Conservation (phyloP, 2,113 vertebrate species). For the Siniperca knerii region DNA sequence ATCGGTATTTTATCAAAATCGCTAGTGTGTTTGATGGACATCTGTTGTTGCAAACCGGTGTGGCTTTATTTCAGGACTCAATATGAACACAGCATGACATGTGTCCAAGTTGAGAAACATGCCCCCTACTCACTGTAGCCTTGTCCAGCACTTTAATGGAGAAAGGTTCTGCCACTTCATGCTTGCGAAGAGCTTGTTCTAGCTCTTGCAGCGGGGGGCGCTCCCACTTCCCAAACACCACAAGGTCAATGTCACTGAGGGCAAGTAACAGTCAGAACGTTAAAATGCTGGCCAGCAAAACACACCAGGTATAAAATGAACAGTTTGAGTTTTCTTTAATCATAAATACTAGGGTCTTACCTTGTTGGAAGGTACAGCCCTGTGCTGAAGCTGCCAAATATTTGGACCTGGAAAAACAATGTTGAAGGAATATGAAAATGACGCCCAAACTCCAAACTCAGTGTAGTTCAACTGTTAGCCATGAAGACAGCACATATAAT, state of each 20-base stretch:
- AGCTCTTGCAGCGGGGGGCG: slow-evolving; percentile 93
- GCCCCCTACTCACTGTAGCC: slow-evolving; percentile 89
- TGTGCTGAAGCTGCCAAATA: slow-evolving; percentile 99
- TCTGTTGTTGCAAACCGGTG: background rate
- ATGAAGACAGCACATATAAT: no score
- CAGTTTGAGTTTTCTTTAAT: background rate
- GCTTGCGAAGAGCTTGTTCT: slow-evolving; percentile 95
- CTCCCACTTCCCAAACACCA: slow-evolving; percentile 98
- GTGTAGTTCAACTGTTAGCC: no score
- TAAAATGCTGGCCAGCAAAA: background rate
- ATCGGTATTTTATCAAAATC: background rate
- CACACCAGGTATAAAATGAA: background rate
- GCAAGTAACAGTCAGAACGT: slow-evolving; percentile 7
- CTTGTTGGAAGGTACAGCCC: slow-evolving; percentile 98
- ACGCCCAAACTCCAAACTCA: no score
- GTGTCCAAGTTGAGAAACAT: background rate
- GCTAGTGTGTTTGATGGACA: background rate
- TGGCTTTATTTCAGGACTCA: background rate
- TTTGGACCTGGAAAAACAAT: slow-evolving; percentile 89
- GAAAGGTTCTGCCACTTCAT: slow-evolving; percentile 93
- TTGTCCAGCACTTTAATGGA: slow-evolving; percentile 99
- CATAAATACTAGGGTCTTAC: slow-evolving; percentile 78
- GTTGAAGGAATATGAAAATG: background rate
- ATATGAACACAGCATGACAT: background rate
- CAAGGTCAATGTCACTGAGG: slow-evolving; percentile 95